Evolutionary conservation across 2,113 vertebrate genomes (phyloP).

Genomic region (Gopherus flavomarginatus): DNA sequence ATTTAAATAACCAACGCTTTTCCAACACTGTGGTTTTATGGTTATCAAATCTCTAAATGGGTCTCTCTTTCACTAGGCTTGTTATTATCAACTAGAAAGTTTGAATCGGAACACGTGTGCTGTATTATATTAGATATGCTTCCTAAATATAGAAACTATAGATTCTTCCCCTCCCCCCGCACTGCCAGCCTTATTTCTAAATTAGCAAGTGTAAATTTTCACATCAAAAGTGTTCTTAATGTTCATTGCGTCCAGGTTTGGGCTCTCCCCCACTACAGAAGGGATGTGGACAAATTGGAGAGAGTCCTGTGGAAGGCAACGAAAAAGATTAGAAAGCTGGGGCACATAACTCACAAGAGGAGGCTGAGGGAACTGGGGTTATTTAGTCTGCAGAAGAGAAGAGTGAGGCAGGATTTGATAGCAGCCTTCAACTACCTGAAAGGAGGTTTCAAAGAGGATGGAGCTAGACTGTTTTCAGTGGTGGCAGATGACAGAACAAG

Average conservation of each 20-base stretch:
- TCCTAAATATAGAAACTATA: not conserved
- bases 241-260: not conserved
- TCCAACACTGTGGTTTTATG: not conserved
- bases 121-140: not conserved
- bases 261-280: no score
- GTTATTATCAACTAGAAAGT: not conserved
- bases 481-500: no score
- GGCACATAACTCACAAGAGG: no score
- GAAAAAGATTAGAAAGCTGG: no score
- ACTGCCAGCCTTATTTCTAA: not conserved
- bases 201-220: not conserved
- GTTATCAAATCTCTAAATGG: not conserved
- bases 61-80: not conserved
- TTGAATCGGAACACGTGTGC: not conserved
- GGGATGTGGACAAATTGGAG: no score
- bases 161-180: not conserved
- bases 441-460: no score
- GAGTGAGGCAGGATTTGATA: no score
- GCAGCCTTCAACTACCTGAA: no score
- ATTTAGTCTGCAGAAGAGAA: no score
- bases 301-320: no score
- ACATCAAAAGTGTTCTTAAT: not conserved
- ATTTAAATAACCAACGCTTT: not conserved
- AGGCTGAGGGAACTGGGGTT: no score
- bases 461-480: no score